Evolutionary conservation across 2,797 vertebrate genomes (phyloP), one percentile per base, ranked within the genome.

Genomic region (Schizothorax lantsangensis): DNA sequence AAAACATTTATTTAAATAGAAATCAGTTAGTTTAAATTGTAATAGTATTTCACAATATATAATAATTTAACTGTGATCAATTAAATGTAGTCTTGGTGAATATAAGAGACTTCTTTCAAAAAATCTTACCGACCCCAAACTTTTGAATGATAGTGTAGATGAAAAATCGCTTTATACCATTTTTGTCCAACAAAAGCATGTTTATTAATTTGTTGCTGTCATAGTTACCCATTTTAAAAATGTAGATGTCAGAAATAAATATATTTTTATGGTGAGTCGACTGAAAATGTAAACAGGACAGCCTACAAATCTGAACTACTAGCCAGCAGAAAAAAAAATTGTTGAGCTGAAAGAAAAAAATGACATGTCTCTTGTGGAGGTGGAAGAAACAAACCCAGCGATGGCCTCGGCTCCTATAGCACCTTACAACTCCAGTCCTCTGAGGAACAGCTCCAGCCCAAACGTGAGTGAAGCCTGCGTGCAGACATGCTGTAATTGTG

Each of bases 321-420:
- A 45, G 43, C 10, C 43, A 45, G 43, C 43, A 45, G 43, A 43
- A 59, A 33, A 33, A 15, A 23, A 77, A 38, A 15, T 64, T 64
- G 45, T 71, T 69, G 4, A 69, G 30, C 64, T 10, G 30, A 43
- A 72, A 36, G 26, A 84, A 47, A 84, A 47, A 77, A 77, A 77
- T n/a, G 43, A 59, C n/a, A 1, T 62, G 54, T 73, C 17, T 78
- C 11, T 69, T 64, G 43, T 81, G 57, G 92, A 91, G 92, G 90
- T 91, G 92, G 93, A 95, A 94, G 91, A 87, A 90, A 88, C 89
- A 88, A 87, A 86, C 64, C 81, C 88, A 94, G 90, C 38, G 73
- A 96, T 96, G 95, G 95, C 95, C 87, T 95, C 95, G 84, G 91
- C 90, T 89, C 94, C 95, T 72, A 88, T 95, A 92, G 94, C 94